A percentile compares a stretch with the other conserved stretches of the same genome.
phyloP scores from a whole-genome alignment of 2,113 vertebrate species.

The Rynchops niger region DNA sequence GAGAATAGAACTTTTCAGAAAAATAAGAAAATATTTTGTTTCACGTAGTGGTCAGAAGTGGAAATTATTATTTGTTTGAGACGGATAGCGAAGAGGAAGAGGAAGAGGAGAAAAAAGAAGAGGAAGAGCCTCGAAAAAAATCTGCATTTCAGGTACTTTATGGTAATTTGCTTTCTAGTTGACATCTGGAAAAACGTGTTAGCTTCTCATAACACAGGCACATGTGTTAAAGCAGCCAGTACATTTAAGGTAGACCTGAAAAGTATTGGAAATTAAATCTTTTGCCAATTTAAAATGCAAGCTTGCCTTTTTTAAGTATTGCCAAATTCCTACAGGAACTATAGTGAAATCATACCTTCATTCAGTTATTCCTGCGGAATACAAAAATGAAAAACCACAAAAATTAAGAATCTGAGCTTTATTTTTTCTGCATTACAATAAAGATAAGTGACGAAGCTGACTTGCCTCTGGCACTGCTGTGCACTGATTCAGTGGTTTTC shows the following conservation, averaged over 20 bases:
- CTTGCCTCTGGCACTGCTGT: neutral
- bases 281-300: neutral
- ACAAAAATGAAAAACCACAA: constrained; percentile 26
- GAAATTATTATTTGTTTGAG: constrained; percentile 99
- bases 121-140: constrained; percentile 86
- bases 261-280: neutral
- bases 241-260: neutral
- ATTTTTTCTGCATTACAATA: neutral
- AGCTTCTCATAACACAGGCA: neutral
- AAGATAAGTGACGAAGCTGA: neutral
- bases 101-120: constrained; percentile 89
- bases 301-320: neutral
- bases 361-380: neutral
- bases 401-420: constrained; percentile 4
- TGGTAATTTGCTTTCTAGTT: neutral
- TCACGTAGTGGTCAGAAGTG: constrained; percentile 97
- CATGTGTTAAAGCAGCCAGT: neutral
- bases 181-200: neutral
- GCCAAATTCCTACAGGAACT: neutral
- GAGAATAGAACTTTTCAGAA: constrained; percentile 42
- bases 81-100: constrained; percentile 99
- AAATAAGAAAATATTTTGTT: constrained; percentile 79
- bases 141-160: constrained; percentile 92
- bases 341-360: neutral
- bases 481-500: neutral